Base-by-base conservation (phyloP, 2,113 vertebrate species). In the Phyllostomus discolor region DNA sequence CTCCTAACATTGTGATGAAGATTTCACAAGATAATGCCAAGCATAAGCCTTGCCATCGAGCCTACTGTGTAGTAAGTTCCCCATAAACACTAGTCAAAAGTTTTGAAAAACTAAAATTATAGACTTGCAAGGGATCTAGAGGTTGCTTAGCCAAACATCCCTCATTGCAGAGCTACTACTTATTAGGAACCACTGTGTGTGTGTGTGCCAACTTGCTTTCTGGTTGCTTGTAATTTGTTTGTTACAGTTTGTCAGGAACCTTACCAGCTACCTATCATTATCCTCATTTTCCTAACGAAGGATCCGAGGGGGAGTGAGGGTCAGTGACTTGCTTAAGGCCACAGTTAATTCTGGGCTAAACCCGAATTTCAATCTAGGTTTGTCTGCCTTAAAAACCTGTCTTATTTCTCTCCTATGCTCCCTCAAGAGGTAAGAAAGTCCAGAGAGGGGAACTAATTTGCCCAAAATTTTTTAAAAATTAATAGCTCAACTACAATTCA, bases 31-130 rank as follows among this genome's bases (percentile, higher is more conserved):
- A 92, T 75, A 69, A 72, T 11, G 1, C 26, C 31, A 88, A 38
- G 26, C 12, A 17, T 41, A 76, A 48, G 59, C 26, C 35, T 54
- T 86, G 70, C 54, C 69, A 50, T 22, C 35, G 10, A 28, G 38
- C n/a, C 80, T 64, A 3, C 2, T 31, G 5, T 41, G 50, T 64
- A 73, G 20, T 76, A 94, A 95, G 28, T 33, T 73, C 19, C 88
- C 48, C n/a, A 69, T 54, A 79, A 75, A 54, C 4, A 75, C 41
- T 22, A 64, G 31, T 88, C 31, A 80, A 90, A 54, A 19, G 14
- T 66, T 90, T 88, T 94, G 57, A 87, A 35, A 92, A 82, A 22
- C 9, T 70, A 90, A 89, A 96, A 83, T 83, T 80, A 86, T 2
- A 94, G 16, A 33, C 5, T 64, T 84, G 24, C 59, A 87, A 50